These are phyloP conservation scores for Panagrolaimus sp. DNA, from an alignment of 1,140 invertebrate species.

Conservation along the genomic window DNA sequence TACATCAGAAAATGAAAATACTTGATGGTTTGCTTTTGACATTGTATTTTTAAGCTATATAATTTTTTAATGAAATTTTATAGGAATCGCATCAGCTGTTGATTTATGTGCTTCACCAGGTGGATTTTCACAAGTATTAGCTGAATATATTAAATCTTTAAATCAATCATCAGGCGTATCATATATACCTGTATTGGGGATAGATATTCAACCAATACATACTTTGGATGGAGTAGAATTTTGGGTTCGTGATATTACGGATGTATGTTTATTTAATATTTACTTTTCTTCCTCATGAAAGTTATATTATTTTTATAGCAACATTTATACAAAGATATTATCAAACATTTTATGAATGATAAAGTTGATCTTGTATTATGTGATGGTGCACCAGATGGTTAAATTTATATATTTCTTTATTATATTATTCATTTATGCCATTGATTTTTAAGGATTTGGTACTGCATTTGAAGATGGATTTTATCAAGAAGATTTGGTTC, in stretches of 20 bases:
- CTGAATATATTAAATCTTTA: not conserved
- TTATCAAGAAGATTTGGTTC: not conserved
- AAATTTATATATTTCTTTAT: not conserved
- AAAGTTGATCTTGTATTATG: slow-evolving; percentile 5
- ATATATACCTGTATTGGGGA: not conserved
- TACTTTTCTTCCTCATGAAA: not conserved
- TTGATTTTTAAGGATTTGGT: not conserved
- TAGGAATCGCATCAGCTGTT: not conserved
- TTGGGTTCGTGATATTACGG: not conserved
- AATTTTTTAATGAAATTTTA: not conserved
- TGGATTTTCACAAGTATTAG: slow-evolving; percentile 8
- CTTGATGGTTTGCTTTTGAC: not conserved
- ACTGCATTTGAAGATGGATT: not conserved
- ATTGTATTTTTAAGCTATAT: not conserved
- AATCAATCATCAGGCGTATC: not conserved
- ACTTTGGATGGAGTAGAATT: not conserved
- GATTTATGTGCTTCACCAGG: not conserved
- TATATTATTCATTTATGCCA: not conserved
- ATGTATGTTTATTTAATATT: not conserved
- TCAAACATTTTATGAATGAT: not conserved
- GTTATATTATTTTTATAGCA: not conserved
- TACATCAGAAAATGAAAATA: not conserved
- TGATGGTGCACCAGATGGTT: not conserved
- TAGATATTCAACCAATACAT: slow-evolving; percentile 9
- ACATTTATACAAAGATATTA: not conserved